Base-by-base conservation (phyloP, 2,797 vertebrate species). In the Gallinago nigripennis region DNA sequence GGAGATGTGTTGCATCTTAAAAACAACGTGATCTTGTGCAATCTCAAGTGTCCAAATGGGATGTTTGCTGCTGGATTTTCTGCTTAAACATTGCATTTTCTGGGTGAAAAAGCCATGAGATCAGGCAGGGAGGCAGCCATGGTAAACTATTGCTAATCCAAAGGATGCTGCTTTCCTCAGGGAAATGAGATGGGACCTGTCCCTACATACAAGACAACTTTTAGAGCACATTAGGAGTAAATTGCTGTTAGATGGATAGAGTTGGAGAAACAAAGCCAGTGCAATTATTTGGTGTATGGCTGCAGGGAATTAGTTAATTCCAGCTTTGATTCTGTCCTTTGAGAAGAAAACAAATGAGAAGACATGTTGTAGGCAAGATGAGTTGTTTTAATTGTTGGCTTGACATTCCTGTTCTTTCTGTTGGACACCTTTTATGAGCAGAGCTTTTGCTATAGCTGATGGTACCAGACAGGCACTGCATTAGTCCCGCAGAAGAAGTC, bases 261-360 rank as follows among this genome's bases (percentile, higher is more conserved):
- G 69, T 45, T 76, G 58, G 30, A 61, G 21, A 82, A 84, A 66
- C 82, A 86, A 68, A 96, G 81, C 33, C 76, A 39, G 75, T 83
- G 63, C 56, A 84, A 96, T 96, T 87, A 94, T 50, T 11, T 88
- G 66, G 56, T 84, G 66, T 72, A 69, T 33, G 8, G 39, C 83
- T 95, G 83, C 58, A 92, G 85, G 68, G 73, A 95, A 94, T 91
- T 90, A 82, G 64, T 88, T 94, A 90, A 92, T 82, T 95, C 35
- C 65, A 53, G 77, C 57, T 95, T 94, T 87, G 53, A 92, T 88
- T 92, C 77, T 58, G 18, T 92, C 57, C 86, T 96, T 71, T 46
- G 66, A 93, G 90, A 90, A 92, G 73, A 95, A 94, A 96, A 90
- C 50, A 95, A 90, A 92, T 69, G 63, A 84, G 88, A 88, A 86